Conservation (phyloP, 2,113 vertebrate genomes). For the Naja naja region DNA sequence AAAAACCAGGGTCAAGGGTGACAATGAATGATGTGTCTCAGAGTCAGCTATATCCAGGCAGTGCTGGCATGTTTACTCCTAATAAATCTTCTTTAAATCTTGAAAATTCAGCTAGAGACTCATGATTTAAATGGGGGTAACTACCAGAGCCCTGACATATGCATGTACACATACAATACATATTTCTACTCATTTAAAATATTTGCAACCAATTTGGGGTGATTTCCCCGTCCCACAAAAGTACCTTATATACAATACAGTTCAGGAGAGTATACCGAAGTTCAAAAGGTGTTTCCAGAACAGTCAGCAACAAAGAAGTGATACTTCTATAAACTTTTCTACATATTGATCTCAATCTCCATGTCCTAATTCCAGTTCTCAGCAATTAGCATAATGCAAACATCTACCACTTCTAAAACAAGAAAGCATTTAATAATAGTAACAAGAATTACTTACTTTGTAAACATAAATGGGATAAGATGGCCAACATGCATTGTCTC, state of each 20-base stretch:
- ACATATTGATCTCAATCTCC: neutral
- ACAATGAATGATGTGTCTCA: too few species aligned
- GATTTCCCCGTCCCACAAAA: neutral
- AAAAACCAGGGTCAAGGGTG: too few species aligned
- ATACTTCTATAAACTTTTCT: neutral
- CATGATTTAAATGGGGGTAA: too few species aligned
- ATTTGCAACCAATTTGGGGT: neutral
- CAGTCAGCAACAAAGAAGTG: neutral
- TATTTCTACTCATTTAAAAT: neutral
- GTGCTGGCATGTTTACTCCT: too few species aligned
- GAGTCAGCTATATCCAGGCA: too few species aligned
- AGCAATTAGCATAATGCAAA: neutral
- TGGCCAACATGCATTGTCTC: slow-evolving; percentile 94
- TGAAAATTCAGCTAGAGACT: too few species aligned
- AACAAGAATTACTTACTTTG: slow-evolving; percentile 81
- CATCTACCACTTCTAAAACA: neutral
- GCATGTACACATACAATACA: neutral
- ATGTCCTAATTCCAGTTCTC: neutral
- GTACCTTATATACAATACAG: neutral
- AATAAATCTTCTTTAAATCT: too few species aligned
- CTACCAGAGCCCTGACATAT: too few species aligned
- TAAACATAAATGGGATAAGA: slow-evolving; percentile 94
- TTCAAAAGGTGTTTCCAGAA: neutral
- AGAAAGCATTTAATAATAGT: too few species aligned
- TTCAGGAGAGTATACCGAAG: neutral